Percentiles rank a stretch among this genome's conserved stretches.
Conservation (phyloP, 2,888 invertebrate species). For the Coelinius sp. region DNA sequence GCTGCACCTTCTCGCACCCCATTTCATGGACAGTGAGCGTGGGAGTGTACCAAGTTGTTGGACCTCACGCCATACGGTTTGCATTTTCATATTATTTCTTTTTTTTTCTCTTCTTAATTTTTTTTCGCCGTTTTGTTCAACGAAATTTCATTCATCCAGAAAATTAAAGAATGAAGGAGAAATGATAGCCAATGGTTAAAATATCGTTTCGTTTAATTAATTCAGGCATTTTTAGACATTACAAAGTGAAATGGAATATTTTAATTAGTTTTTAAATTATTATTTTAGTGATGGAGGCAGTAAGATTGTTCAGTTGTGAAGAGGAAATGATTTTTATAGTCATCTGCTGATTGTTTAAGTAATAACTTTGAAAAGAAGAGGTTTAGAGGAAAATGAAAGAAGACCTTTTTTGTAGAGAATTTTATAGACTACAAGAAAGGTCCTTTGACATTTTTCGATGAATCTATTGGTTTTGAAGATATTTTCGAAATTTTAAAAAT, state of each 20-base stretch:
- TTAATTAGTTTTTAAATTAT: no score
- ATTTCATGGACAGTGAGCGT: constrained; percentile 66
- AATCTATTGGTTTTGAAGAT: no score
- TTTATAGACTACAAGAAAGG: no score
- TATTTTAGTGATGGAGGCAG: no score
- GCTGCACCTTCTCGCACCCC: constrained; percentile 63
- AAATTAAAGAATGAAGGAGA: not conserved
- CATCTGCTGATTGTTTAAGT: no score
- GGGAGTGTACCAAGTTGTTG: constrained; percentile 63
- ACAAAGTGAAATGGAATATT: not conserved
- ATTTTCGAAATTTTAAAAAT: no score
- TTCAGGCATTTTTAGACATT: not conserved
- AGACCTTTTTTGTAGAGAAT: no score
- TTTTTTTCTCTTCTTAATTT: constrained; percentile 25
- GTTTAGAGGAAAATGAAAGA: no score
- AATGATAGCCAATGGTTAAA: not conserved
- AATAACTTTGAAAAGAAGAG: no score
- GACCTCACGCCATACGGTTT: constrained; percentile 61
- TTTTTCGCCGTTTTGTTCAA: not conserved
- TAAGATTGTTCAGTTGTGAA: no score
- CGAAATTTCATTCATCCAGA: constrained; percentile 25
- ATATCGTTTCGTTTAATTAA: not conserved
- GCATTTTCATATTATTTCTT: constrained; percentile 34
- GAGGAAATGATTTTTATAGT: no score
- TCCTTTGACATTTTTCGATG: no score